phyloP scores from a whole-genome alignment of 2,113 vertebrate genomes.

The Chroicocephalus ridibundus region DNA sequence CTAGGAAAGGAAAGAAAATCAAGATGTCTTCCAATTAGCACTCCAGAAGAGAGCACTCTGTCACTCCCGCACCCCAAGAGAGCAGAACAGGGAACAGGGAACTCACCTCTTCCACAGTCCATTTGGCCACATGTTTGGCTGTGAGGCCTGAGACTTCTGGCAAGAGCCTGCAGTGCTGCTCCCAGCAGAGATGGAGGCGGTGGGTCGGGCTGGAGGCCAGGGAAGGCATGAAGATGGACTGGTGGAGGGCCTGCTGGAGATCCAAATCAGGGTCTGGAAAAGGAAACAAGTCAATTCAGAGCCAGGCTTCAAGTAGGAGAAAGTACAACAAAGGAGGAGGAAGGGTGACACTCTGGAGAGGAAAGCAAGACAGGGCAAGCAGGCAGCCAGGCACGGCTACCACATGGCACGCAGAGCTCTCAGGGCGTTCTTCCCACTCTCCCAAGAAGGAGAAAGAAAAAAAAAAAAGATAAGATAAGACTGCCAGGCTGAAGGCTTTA shows the following conservation, averaged over 20 bases:
- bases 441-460: background rate
- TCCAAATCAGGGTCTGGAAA: conserved; percentile 72
- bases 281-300: background rate
- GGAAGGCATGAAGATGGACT: conserved; percentile 88
- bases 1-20: background rate
- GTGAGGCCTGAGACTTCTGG: conserved; percentile 88
- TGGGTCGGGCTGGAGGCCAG: conserved; percentile 79
- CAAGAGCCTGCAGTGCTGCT: conserved; percentile 89
- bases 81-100: background rate
- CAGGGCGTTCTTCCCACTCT: background rate
- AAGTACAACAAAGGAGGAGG: background rate
- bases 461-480: background rate
- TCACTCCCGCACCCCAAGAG: background rate
- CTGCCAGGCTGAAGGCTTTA: conserved; percentile 34
- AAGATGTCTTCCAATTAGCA: background rate
- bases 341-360: background rate
- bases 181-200: conserved; percentile 88
- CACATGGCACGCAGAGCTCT: background rate
- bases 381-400: background rate
- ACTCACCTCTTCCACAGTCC: conserved; percentile 88
- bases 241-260: conserved; percentile 88
- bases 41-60: background rate
- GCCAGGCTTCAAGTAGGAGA: background rate
- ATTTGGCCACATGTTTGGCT: conserved; percentile 86
- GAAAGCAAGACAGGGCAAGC: background rate